Conservation (phyloP, 2,113 vertebrate genomes). For the Forbesichthys papilliferus region DNA sequence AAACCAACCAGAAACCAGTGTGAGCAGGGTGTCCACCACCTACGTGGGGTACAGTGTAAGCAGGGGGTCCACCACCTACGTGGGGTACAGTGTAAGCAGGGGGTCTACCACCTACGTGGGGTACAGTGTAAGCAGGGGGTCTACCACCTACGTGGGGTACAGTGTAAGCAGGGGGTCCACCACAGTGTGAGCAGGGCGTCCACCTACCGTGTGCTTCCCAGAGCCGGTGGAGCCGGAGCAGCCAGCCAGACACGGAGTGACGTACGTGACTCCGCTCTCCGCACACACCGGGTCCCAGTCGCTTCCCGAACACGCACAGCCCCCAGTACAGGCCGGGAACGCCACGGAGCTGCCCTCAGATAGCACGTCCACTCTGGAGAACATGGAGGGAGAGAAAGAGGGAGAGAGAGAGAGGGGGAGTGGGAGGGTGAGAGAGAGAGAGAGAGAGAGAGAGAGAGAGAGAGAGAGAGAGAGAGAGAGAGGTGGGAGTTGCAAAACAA, state of each 20-base stretch:
- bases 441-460: background rate
- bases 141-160: background rate
- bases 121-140: too few relatives aligned
- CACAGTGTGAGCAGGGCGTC: background rate
- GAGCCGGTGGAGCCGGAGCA: constrained; percentile 78
- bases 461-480: background rate
- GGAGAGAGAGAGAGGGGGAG: too few relatives aligned
- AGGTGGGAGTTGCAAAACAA: background rate
- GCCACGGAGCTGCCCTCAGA: constrained; percentile 60
- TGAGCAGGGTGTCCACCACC: background rate
- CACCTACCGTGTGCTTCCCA: constrained; percentile 81
- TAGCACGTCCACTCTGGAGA: constrained; percentile 48
- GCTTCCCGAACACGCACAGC: constrained; percentile 77
- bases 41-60: too few relatives aligned
- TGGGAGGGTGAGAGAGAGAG: background rate
- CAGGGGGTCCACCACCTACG: background rate
- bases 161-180: constrained; percentile 11
- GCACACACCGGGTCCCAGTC: constrained; percentile 93
- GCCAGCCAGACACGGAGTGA: constrained; percentile 90
- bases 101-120: background rate
- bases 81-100: too few relatives aligned
- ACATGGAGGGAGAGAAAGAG: background rate
- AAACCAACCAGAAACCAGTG: too few relatives aligned
- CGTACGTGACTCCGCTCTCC: constrained; percentile 81
- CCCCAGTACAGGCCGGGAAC: constrained; percentile 78